phyloP scores from a whole-genome alignment of 2,888 invertebrate species.

The Orchestes rusci region DNA sequence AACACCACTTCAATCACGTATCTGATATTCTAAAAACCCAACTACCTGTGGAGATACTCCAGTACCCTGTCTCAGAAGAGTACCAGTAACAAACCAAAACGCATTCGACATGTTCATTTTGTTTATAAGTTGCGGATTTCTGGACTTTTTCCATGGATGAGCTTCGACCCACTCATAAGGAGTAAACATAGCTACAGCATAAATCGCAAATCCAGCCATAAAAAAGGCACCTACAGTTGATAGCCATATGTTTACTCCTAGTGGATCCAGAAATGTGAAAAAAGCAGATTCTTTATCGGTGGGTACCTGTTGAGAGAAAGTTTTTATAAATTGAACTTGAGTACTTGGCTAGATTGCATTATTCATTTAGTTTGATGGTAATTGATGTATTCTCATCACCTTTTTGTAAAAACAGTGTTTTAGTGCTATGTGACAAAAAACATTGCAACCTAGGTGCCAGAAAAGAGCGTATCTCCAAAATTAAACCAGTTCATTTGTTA shows the following conservation, averaged over 20 bases:
- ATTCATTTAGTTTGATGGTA: no score
- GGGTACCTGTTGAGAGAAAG: conserved; percentile 42
- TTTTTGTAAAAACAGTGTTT: no score
- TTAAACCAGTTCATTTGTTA: no score
- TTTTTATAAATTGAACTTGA: background rate
- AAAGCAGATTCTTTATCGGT: conserved; percentile 52
- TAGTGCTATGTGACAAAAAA: no score
- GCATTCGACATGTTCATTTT: conserved; percentile 58
- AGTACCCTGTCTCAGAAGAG: conserved; percentile 56
- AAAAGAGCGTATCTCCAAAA: no score
- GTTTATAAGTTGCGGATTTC: conserved; percentile 42
- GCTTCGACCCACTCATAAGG: conserved; percentile 58
- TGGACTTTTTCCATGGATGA: conserved; percentile 37
- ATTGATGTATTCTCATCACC: no score
- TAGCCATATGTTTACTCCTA: conserved; percentile 60
- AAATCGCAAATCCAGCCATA: conserved; percentile 52
- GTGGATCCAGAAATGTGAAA: conserved; percentile 60
- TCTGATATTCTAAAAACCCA: no score
- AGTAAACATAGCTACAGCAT: conserved; percentile 54
- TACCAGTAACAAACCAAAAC: conserved; percentile 61
- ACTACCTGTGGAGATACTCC: conserved; percentile 53
- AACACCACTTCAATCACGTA: no score
- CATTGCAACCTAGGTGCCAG: no score
- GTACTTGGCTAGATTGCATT: no score
- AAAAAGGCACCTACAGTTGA: conserved; percentile 55